phyloP scores from a whole-genome alignment of 2,797 vertebrate genomes.

The Salmo trutta region DNA sequence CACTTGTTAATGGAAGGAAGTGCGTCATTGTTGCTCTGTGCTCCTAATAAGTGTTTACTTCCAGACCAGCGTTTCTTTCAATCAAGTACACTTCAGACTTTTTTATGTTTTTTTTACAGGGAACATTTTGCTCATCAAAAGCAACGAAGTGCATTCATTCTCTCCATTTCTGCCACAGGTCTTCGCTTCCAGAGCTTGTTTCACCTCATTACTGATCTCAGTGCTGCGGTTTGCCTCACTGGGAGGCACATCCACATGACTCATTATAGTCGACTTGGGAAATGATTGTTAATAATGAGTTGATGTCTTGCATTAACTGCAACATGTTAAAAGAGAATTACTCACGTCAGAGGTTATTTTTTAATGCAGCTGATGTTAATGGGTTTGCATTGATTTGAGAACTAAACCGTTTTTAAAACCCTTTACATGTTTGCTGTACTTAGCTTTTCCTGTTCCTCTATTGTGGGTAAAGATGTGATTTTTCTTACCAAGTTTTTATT shows the following conservation, averaged over 20 bases:
- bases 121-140: not conserved
- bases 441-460: too few species aligned
- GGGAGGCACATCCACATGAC: not conserved
- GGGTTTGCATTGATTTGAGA: not conserved
- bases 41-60: not conserved
- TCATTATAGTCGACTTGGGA: conserved; percentile 1
- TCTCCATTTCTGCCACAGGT: not conserved
- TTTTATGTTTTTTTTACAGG: not conserved
- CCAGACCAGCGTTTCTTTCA: not conserved
- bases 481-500: too few species aligned
- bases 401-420: not conserved
- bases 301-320: not conserved
- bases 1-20: not conserved
- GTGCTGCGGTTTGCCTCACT: not conserved
- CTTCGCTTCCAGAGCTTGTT: not conserved
- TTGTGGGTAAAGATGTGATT: too few species aligned
- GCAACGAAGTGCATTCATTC: not conserved
- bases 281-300: conserved; percentile 3
- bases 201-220: not conserved
- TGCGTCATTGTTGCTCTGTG: not conserved
- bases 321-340: not conserved
- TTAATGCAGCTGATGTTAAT: not conserved
- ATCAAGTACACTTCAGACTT: conserved; percentile 1
- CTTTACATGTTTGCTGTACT: too few species aligned
- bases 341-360: not conserved